A percentile compares a stretch with the other conserved stretches of the same genome.
Conservation (phyloP, 2,113 vertebrate species). For the Megatriorchis doriae region DNA sequence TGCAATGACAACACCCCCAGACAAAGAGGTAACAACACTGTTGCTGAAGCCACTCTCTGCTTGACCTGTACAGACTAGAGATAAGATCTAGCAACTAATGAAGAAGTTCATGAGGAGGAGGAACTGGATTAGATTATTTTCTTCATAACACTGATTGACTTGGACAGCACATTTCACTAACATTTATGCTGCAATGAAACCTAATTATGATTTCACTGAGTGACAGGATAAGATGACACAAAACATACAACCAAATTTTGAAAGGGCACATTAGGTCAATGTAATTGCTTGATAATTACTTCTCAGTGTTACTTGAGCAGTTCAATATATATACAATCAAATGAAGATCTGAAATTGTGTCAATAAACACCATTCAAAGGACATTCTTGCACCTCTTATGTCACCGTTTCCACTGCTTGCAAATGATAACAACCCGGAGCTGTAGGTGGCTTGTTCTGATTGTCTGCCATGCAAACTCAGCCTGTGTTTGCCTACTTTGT, state of each 20-base stretch:
- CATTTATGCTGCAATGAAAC: slow-evolving; percentile 52
- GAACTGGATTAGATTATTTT: slow-evolving; percentile 60
- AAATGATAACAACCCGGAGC: background rate
- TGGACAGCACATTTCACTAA: slow-evolving; percentile 66
- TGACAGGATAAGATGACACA: slow-evolving; percentile 53
- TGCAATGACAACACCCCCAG: background rate
- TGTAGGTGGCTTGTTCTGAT: background rate
- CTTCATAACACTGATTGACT: slow-evolving; percentile 57
- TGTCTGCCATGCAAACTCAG: fast-evolving
- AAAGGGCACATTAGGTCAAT: slow-evolving; percentile 2
- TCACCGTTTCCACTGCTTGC: background rate
- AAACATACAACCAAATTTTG: slow-evolving; percentile 39
- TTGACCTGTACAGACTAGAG: background rate
- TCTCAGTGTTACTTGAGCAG: background rate
- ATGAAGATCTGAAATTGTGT: background rate
- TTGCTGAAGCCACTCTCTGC: background rate
- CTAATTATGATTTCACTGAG: slow-evolving; percentile 57
- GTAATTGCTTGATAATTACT: slow-evolving; percentile 50
- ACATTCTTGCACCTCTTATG: background rate
- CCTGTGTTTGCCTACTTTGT: background rate
- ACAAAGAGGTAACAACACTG: background rate
- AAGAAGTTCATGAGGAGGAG: slow-evolving; percentile 47
- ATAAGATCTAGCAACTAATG: background rate
- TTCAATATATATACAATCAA: background rate
- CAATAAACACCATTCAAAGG: background rate